These are phyloP conservation scores for Falco cherrug DNA, from an alignment of 2,797 vertebrate genomes.

Conservation along the genomic window DNA sequence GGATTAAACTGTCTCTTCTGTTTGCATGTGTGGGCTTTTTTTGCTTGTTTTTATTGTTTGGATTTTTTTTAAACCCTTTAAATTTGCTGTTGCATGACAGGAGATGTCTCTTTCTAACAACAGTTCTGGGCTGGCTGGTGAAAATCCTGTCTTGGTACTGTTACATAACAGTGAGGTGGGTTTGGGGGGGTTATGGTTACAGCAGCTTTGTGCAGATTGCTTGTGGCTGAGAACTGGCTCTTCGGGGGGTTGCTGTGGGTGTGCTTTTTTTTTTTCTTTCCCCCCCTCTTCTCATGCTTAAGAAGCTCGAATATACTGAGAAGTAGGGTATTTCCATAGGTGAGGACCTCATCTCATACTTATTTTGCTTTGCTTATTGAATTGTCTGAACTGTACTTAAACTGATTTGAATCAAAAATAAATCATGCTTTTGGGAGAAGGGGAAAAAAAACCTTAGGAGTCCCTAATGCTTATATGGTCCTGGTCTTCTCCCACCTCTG, in stretches of 20 bases:
- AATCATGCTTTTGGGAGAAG: neutral
- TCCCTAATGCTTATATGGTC: neutral
- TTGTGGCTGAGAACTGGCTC: neutral
- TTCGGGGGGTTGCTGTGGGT: neutral
- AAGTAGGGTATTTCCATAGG: neutral
- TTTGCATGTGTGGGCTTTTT: neutral
- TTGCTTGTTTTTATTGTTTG: neutral
- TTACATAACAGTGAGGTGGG: neutral
- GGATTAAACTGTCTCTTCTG: neutral
- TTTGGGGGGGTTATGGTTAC: neutral
- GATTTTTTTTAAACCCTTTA: neutral
- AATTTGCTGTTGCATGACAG: neutral
- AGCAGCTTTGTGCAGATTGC: neutral
- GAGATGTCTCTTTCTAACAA: conserved; percentile 4
- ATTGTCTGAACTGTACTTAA: neutral
- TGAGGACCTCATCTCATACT: neutral
- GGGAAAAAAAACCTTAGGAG: neutral
- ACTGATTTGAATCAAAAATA: neutral
- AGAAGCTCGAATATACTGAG: neutral
- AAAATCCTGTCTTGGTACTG: neutral
- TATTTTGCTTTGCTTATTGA: neutral
- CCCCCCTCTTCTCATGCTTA: neutral
- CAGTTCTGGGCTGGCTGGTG: neutral
- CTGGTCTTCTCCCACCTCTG: neutral
- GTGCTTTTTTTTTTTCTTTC: neutral